These are phyloP conservation scores for Synanthedon formicaeformis DNA, from an alignment of 2,888 invertebrate genomes.

Conservation along the genomic window DNA sequence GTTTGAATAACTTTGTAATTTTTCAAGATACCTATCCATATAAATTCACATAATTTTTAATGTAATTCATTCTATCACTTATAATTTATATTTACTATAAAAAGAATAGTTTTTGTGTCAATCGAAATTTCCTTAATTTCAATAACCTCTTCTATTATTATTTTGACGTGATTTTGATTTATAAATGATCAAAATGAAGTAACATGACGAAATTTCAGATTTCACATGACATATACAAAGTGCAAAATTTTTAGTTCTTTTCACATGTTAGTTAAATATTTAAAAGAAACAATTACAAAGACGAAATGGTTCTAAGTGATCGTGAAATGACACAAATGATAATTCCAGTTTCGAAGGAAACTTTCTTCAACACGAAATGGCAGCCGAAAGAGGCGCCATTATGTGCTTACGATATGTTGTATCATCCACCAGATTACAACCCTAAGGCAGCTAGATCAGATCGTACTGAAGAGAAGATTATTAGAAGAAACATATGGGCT, in stretches of 20 bases:
- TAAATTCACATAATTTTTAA: too few species aligned
- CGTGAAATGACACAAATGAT: constrained; percentile 37
- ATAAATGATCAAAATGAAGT: too few species aligned
- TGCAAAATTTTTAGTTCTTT: not conserved
- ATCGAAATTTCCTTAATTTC: too few species aligned
- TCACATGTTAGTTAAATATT: not conserved
- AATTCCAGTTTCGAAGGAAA: constrained; percentile 45
- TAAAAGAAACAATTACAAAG: not conserved
- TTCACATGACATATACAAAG: not conserved
- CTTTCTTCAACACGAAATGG: constrained; percentile 53
- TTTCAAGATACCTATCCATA: too few species aligned
- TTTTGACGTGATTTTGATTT: too few species aligned
- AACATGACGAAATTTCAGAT: not conserved
- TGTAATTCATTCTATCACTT: too few species aligned
- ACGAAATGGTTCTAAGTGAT: constrained; percentile 18
- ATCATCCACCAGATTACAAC: constrained; percentile 59
- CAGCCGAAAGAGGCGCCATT: constrained; percentile 25
- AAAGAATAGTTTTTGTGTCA: too few species aligned
- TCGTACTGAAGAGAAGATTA: constrained; percentile 50
- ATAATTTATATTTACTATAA: too few species aligned
- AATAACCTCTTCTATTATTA: too few species aligned
- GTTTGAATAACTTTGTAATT: too few species aligned
- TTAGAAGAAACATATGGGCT: constrained; percentile 51
- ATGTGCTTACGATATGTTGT: constrained; percentile 58
- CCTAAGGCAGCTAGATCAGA: constrained; percentile 54